Evolutionary conservation across 2,797 vertebrate genomes (phyloP).

Genomic region (Amniataba percoides): DNA sequence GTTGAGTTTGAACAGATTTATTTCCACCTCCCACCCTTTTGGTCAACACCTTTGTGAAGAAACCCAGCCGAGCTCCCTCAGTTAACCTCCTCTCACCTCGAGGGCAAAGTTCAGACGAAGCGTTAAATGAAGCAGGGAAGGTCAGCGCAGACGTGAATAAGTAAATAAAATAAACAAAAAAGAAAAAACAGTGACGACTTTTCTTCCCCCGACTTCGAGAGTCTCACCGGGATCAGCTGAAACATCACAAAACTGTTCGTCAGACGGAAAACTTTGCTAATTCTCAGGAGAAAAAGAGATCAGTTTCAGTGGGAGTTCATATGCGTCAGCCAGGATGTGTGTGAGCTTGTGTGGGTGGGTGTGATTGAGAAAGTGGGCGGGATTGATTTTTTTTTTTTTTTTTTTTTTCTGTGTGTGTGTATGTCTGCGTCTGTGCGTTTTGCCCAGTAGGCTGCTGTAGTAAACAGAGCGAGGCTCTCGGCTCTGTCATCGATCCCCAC

Average conservation of each 20-base stretch:
- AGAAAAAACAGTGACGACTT: not conserved
- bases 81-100: slow-evolving; percentile 21
- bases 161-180: too few relatives aligned
- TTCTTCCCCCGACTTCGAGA: not conserved
- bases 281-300: slow-evolving; percentile 6
- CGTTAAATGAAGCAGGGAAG: slow-evolving; percentile 11
- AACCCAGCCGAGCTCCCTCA: not conserved
- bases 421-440: slow-evolving; percentile 14
- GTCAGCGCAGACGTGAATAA: not conserved
- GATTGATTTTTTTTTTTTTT: slow-evolving; percentile 25
- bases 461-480: slow-evolving; percentile 64
- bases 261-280: slow-evolving; percentile 20
- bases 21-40: not conserved
- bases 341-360: slow-evolving; percentile 57
- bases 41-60: slow-evolving; percentile 20
- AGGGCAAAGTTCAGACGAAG: slow-evolving; percentile 48
- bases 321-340: slow-evolving; percentile 77
- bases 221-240: not conserved
- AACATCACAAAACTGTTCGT: not conserved
- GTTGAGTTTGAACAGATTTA: slow-evolving; percentile 12
- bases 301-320: slow-evolving; percentile 52
- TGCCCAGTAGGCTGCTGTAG: slow-evolving; percentile 58
- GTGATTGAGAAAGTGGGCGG: slow-evolving; percentile 61
- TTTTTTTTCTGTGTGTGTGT: not conserved
- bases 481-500: slow-evolving; percentile 39